Evolutionary conservation across 2,113 vertebrate genomes (phyloP), one percentile per base, ranked within the genome.

Genomic region (Ovis canadensis): DNA sequence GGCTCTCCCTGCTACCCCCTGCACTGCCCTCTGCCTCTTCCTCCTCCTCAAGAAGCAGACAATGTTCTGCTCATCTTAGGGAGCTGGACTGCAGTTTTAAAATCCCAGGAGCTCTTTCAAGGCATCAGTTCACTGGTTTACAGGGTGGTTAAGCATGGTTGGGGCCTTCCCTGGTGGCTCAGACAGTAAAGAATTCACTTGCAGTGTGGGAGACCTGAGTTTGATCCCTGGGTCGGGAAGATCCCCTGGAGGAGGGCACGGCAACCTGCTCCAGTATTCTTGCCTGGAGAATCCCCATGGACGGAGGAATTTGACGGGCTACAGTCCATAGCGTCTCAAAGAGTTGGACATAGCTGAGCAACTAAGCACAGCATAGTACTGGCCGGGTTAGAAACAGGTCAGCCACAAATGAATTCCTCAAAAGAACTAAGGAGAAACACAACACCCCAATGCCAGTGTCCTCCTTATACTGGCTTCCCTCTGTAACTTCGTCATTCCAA

Each of bases 371-470:
- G 10, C n/a, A 71, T 19, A 40, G 67, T 23, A 40, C 19, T 71
- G 16, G 23, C n/a, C 15, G 27, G 14, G 45, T 52, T 87, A 52
- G 64, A 1, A 93, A 54, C 8, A n/a, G 50, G 33, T 96, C 84
- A 36, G 45, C 25, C 17, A 78, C 43, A 95, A n/a, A 55, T 3
- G 6, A 54, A 82, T 40, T 90, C 57, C 60, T 62, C 60, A 27
- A 57, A 78, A 33, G 33, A 83, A 36, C 40, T 82, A 33, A 14
- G 64, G 25, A 74, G 71, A 45, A 71, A 74, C 50, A 21, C 1
- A 40, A n/a, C 6, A 55, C 7, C 8, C 16, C 12, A 1, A 31
- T 43, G 7, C 16, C 27, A 36, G 13, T 15, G 10, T 0, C n/a
- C 17, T 55, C 6, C 14, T 78, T 62, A 12, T 59, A 43, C 23